Base-by-base conservation (phyloP, 2,888 invertebrate genomes). In the Brachypalpus laphriformis region DNA sequence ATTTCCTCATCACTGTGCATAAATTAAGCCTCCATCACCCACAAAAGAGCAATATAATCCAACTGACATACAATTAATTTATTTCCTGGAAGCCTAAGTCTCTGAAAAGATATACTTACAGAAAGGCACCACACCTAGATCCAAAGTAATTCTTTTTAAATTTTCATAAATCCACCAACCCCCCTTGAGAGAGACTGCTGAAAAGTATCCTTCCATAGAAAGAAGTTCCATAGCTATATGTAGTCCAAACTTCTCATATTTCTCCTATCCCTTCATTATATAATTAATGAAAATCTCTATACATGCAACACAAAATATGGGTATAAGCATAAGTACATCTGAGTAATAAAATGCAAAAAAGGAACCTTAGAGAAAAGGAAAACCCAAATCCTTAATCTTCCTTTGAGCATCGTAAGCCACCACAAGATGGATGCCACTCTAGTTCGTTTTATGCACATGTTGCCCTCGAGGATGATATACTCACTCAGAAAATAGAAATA, bases 381-480 rank as follows among this genome's bases (percentile, higher is more conserved):
- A 63, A 54, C 63, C 22, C 14, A 45, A 61, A 45, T 45, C 45
- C 61, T 61, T 45, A 66, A 66, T 66, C 34, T 66, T 70, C 68
- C 68, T 61, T 70, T 77, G 51, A 70, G 54, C 61, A 68, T 54
- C 59, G 31, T 59, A 61, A 68, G 76, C 77, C 61, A 56, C 28
- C 54, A 51, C 61, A 70, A 61, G 77, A 77, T 77, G 34, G 77
- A 70, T 77, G 77, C 70, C 70, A 40, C 51, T 77, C n/a, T n/a
- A n/a, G n/a, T 63, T 70, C 70, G 77, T 70, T 77, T 77, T 70
- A 63, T 77, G 42, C 45, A 77, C 77, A 77, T 77, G 77, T 70
- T 59, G 54, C 77, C 77, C 59, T 68, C 31, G 9, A 65, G 63
- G 63, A 18, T 16, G 47, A 65, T 31, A 31, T 56, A 56, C 57